Evolutionary conservation across 2,113 vertebrate genomes (phyloP), one percentile per base, ranked within the genome.

Genomic region (Labeo catla): DNA sequence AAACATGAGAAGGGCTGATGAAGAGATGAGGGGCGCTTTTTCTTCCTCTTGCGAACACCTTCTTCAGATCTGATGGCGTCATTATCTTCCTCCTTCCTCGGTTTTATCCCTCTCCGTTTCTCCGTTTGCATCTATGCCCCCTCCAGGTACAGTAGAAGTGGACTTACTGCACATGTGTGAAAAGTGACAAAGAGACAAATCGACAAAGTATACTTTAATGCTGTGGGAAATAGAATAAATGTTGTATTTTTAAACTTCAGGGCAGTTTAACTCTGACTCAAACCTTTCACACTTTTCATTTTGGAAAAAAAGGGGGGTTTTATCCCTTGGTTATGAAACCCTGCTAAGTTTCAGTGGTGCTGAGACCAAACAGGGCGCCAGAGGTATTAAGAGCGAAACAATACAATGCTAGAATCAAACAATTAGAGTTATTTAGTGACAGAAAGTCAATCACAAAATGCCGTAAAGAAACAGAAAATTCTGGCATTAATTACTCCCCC

Each of bases 91-190:
- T 52, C 28, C 84, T 8, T 86, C 88, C n/a, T 74, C 54, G 16
- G 92, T 87, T 79, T 85, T 91, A 86, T 94, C 93, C 45, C 76
- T 92, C 47, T 93, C 94, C 86, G 87, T 87, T 61, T 88, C 93
- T 65, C 95, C 93, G 0, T 90, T 88, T 11, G 91, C 90, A 10
- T 94, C 95, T 65, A 19, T 3, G 47, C 90, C 45, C 5, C 90
- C 85, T 0, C 68, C 90, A 23, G 92, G 89, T 0, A 87, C 87
- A 0, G 88, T 70, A 28, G 93, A 70, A 39, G 84, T 66, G 49
- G 84, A 87, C 63, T 89, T 86, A 85, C 93, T 95, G 86, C 4
- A 8, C 72, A 63, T 28, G 10, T 68, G n/a, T 9, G 2, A 72
- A 11, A 73, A 43, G 39, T 57, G 15, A 54, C 11, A 39, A 1